Conservation (phyloP, 2,888 invertebrate species). For the Cheilosia vulpina region DNA sequence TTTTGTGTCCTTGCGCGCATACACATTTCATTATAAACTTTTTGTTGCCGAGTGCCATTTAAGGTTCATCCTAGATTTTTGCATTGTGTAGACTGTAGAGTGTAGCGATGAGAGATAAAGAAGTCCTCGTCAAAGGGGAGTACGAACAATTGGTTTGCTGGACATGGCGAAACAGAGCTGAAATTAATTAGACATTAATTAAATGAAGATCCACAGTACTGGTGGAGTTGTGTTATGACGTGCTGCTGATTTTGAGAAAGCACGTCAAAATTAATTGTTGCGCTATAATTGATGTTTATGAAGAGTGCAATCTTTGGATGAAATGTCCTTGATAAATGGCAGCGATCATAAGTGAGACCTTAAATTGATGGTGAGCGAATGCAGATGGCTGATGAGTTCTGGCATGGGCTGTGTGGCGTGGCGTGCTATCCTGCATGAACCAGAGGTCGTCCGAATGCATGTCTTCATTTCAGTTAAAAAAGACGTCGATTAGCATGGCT, state of each 20-base stretch:
- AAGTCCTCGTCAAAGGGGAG: constrained; percentile 27
- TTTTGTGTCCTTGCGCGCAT: constrained; percentile 7
- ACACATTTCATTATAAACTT: constrained; percentile 9
- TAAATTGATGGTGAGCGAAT: no score
- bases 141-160: constrained; percentile 33
- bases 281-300: not conserved
- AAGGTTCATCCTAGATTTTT: constrained; percentile 23
- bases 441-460: no score
- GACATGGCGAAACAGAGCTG: constrained; percentile 12
- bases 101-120: constrained; percentile 18
- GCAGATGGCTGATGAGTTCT: no score
- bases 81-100: constrained; percentile 17
- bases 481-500: no score
- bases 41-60: constrained; percentile 29
- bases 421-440: no score
- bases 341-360: no score
- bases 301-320: not conserved
- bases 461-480: no score
- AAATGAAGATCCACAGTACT: constrained; percentile 28
- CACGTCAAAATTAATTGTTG: not conserved
- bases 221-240: constrained; percentile 2
- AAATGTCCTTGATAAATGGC: not conserved
- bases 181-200: constrained; percentile 60
- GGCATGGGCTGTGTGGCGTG: no score
- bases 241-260: constrained; percentile 25